Evolutionary conservation across 2,888 invertebrate genomes (phyloP), one percentile per base, ranked within the genome.

Genomic region (Caenorhabditis sp.): DNA sequence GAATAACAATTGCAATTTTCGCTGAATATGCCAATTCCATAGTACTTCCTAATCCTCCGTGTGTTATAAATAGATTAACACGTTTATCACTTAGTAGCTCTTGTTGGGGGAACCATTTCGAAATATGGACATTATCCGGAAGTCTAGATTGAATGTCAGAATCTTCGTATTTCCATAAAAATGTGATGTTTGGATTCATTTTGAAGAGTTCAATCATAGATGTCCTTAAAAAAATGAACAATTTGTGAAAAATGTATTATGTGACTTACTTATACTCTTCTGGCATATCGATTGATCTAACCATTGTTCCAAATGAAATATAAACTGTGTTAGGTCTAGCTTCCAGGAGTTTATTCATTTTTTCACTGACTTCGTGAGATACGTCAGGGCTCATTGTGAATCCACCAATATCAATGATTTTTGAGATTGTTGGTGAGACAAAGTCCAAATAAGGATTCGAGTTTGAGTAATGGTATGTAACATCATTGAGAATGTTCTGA

Each of bases 361-460:
- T 59, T 54, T 63, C 21, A 27, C 26, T 26, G 1, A 56, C 27
- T 56, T 56, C 26, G 1, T 4, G 26, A 26, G n/a, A 1, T 8
- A 26, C 26, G 5, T 26, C 21, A 7, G 3, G 52, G 3, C n/a
- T 27, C 27, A 62, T 38, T 8, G 62, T 62, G 20, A 53, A 53
- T n/a, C 76, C 76, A 23, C 76, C 76, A 52, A 77, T 77, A 7
- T 64, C 65, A 58, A 77, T 60, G 4, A 73, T 60, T 60, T 70
- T 70, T 14, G 64, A 38, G 20, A 73, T 72, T 0, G 70, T 70
- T 31, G 76, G 76, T 49, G 64, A 54, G 0, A 65, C 72, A 56
- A 68, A 70, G 53, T 77, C 76, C n/a, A 77, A 27, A 26, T 70
- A 72, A 0, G 76, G 76, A 43, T 77, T 67, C 0, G 76, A 67